Evolutionary conservation across 2,888 invertebrate genomes (phyloP).

Genomic region (Chrysotoxum bicinctum): DNA sequence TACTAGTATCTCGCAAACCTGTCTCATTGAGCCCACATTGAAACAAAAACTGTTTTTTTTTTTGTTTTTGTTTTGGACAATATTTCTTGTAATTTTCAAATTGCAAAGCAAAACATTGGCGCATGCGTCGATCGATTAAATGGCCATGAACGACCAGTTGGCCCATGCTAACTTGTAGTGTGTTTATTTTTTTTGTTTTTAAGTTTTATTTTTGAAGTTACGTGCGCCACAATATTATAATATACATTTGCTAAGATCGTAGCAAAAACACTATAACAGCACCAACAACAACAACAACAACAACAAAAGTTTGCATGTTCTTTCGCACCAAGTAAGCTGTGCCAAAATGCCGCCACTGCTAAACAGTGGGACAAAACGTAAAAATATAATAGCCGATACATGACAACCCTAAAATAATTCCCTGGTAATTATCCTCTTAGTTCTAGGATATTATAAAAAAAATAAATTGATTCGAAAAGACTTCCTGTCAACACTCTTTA

Average conservation of each 20-base stretch:
- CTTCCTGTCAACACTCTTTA: too few species aligned
- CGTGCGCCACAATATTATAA: constrained; percentile 50
- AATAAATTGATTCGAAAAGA: too few species aligned
- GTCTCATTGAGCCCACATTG: constrained; percentile 65
- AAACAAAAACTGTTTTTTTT: neutral
- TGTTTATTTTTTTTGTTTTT: neutral
- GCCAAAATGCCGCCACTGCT: too few species aligned
- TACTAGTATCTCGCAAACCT: constrained; percentile 49
- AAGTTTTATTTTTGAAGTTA: constrained; percentile 13
- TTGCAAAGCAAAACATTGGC: constrained; percentile 37
- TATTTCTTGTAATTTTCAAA: constrained; percentile 23
- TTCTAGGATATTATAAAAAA: too few species aligned
- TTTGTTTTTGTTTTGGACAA: neutral
- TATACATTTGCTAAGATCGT: constrained; percentile 35
- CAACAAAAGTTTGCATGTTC: constrained; percentile 54
- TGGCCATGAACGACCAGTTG: constrained; percentile 59
- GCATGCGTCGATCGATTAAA: constrained; percentile 69
- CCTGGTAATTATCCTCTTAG: too few species aligned
- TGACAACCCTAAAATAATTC: too few species aligned
- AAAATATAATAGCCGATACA: too few species aligned
- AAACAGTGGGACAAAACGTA: neutral
- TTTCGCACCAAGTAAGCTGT: constrained; percentile 28
- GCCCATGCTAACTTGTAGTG: constrained; percentile 8
- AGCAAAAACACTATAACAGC: neutral
- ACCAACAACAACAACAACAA: neutral